Evolutionary conservation across 2,113 vertebrate species (phyloP).

Genomic region (Datnioides undecimradiatus): DNA sequence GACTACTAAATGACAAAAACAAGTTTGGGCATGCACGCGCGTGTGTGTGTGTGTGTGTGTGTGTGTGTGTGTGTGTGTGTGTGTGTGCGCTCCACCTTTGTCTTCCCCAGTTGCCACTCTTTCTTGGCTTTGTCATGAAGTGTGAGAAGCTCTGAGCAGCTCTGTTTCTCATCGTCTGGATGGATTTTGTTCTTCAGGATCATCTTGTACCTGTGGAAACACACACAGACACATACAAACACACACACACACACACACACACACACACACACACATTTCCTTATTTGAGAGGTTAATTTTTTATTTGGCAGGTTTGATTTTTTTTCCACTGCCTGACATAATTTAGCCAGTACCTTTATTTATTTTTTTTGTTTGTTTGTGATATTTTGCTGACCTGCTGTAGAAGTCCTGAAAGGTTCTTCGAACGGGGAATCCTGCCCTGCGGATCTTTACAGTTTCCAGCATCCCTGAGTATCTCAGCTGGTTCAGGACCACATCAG

Average conservation of each 20-base stretch:
- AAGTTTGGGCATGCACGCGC: conserved; percentile 31
- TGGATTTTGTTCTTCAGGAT: conserved; percentile 80
- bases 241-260: neutral
- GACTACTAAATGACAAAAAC: conserved; percentile 58
- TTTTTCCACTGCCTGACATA: neutral
- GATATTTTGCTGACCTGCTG: conserved; percentile 80
- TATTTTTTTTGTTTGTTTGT: too few species aligned
- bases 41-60: conserved; percentile 25
- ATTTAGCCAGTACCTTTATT: too few species aligned
- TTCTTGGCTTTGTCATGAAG: conserved; percentile 81
- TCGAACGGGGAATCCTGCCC: conserved; percentile 91
- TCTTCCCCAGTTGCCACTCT: conserved; percentile 92
- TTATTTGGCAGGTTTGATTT: neutral
- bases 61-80: conserved; percentile 18
- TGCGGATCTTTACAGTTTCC: conserved; percentile 93
- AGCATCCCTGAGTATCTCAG: conserved; percentile 93
- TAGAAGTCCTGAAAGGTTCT: conserved; percentile 90
- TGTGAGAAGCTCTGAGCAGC: conserved; percentile 85
- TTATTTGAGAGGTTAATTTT: neutral
- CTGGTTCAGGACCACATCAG: conserved; percentile 91
- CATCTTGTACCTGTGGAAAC: conserved; percentile 88
- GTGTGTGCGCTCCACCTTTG: conserved; percentile 84
- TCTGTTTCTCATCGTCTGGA: conserved; percentile 76
- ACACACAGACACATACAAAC: conserved; percentile 5
- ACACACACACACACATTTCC: neutral